A percentile compares a stretch with the other conserved stretches of the same genome.
Evolutionary conservation across 2,113 vertebrate species (phyloP).

Genomic region (Pardalotus punctatus): DNA sequence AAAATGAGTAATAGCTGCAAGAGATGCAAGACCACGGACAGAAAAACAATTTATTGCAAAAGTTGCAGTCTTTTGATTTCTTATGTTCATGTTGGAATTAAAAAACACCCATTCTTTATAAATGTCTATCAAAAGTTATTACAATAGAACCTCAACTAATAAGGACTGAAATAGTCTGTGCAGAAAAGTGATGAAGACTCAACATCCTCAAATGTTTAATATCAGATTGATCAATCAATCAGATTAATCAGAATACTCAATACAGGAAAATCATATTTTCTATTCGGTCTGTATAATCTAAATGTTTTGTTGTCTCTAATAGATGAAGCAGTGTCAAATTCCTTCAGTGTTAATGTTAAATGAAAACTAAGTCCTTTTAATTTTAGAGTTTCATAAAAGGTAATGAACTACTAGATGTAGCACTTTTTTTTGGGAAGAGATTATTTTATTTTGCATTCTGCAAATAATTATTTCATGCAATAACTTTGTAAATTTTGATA

Average conservation of each 20-base stretch:
- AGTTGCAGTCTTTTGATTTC: neutral
- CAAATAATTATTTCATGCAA: neutral
- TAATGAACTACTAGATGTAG: neutral
- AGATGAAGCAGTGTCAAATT: neutral
- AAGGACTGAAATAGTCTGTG: neutral
- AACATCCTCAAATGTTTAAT: neutral
- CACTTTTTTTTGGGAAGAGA: neutral
- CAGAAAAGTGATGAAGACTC: neutral
- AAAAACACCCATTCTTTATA: neutral
- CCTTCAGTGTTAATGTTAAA: neutral
- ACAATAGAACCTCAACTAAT: neutral
- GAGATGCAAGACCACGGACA: neutral
- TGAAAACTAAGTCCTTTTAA: neutral
- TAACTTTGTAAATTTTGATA: neutral
- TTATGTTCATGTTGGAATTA: neutral
- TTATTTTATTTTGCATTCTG: neutral
- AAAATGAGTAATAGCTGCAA: neutral
- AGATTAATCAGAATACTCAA: neutral
- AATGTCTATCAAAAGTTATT: neutral
- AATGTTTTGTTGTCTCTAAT: neutral
- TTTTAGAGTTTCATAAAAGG: neutral
- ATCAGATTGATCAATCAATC: neutral
- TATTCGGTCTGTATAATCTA: neutral
- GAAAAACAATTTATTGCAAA: neutral
- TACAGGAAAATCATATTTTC: neutral